Base-by-base conservation (phyloP, 92 coral and sea anemone species). In the Phenganax subtilis region DNA sequence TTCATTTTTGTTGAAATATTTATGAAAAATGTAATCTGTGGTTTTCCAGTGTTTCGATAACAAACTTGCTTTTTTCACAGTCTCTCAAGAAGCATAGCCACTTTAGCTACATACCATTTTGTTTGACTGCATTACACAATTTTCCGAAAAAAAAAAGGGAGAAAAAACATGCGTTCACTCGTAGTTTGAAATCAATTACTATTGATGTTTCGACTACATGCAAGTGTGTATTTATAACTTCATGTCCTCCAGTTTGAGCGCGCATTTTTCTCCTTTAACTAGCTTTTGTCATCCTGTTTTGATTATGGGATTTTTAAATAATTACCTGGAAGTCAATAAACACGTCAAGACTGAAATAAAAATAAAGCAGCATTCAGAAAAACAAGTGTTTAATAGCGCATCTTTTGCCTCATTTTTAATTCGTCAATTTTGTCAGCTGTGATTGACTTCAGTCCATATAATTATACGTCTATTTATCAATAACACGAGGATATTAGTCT, bases 381-480 rank as follows among this genome's bases (percentile, higher is more conserved):
- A 68, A 68, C 73, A 68, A 68, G 73, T 29, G 15, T 68, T 68
- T 68, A 30, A 68, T 68, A 68, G n/a, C 47, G 47, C 73, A 12
- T 37, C 17, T 68, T 17, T 68, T 68, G 54, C 73, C 73, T 68
- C 73, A 68, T 68, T 68, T 68, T 30, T 9, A 29, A 68, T 68
- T 68, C 54, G 73, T 68, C 73, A 68, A 17, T 11, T 37, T 68
- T 68, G 54, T 68, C 73, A 30, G 73, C 15, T 68, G 4, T 68
- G 73, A 68, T 68, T 68, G 73, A 68, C 73, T 68, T 3, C 12
- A 68, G 31, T 29, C 47, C 54, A 27, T 53, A 53, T 9, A 30
- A 68, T 68, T 68, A 68, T 68, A n/a, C 73, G 54, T 68, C 53
- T 12, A 68, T 20, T 68, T 68, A 68, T 68, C 73, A 68, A 68